phyloP scores from a whole-genome alignment of 30 jellyfish, hydroid and myxozoan genomes.

The Aurelia sp. region DNA sequence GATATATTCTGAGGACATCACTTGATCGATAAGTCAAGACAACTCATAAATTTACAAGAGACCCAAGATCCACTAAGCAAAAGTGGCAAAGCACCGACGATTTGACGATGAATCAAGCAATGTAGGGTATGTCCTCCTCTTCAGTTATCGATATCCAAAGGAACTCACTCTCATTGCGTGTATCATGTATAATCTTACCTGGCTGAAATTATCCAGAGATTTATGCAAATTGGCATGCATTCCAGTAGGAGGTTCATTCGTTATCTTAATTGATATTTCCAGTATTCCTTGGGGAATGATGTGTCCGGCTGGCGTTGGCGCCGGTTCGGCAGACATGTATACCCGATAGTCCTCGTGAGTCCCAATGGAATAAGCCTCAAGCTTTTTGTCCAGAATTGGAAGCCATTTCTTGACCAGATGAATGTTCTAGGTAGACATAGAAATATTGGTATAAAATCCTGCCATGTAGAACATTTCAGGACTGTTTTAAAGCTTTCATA shows the following conservation, averaged over 20 bases:
- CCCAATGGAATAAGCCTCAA: slow-evolving; percentile 92
- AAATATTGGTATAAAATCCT: not conserved
- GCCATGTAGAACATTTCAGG: no score
- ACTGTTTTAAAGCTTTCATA: no score
- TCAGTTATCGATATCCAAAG: no score
- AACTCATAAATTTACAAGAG: no score
- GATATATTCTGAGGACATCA: no score
- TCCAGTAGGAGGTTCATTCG: slow-evolving; percentile 99
- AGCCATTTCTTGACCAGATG: slow-evolving; percentile 99
- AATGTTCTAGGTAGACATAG: slow-evolving; percentile 75
- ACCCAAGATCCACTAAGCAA: no score
- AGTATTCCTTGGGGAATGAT: slow-evolving; percentile 98
- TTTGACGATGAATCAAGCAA: no score
- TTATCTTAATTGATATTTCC: slow-evolving; percentile 95
- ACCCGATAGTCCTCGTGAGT: slow-evolving; percentile 88
- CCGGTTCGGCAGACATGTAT: slow-evolving; percentile 99
- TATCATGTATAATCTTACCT: slow-evolving; percentile 48
- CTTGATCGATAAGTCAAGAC: no score
- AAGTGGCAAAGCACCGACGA: no score
- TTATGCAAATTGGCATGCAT: slow-evolving; percentile 99
- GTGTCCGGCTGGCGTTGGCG: slow-evolving; percentile 99
- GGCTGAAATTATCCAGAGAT: slow-evolving; percentile 96
- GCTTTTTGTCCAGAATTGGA: slow-evolving; percentile 94
- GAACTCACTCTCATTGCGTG: no score
- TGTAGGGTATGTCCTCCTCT: no score